phyloP scores from a whole-genome alignment of 1,140 invertebrate species.

The Heterodera schachtii region DNA sequence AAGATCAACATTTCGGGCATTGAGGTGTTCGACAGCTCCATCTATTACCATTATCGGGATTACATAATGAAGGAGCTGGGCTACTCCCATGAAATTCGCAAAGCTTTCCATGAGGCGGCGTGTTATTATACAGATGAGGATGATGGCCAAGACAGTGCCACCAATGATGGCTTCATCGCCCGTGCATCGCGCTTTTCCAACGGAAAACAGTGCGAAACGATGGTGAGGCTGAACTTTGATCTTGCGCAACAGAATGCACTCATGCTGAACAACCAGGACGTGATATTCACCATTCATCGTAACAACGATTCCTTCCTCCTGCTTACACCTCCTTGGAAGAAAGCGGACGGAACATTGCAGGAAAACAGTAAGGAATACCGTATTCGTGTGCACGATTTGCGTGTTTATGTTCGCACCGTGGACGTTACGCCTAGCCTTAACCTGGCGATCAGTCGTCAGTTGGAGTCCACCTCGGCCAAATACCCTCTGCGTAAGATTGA shows the following conservation, averaged over 20 bases:
- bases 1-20: not conserved
- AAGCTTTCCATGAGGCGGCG: constrained; percentile 8
- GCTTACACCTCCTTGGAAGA: not conserved
- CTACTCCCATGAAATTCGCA: not conserved
- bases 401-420: constrained; percentile 12
- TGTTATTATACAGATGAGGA: constrained; percentile 3
- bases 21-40: not conserved
- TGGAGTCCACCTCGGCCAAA: constrained; percentile 19
- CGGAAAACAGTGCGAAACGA: not conserved
- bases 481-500: constrained; percentile 27
- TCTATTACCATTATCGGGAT: not conserved
- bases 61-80: constrained; percentile 9
- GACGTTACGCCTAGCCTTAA: constrained; percentile 29
- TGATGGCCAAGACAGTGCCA: not conserved
- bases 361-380: constrained; percentile 16
- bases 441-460: constrained; percentile 26
- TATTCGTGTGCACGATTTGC: constrained; percentile 21
- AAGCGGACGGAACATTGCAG: not conserved
- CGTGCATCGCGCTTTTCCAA: not conserved
- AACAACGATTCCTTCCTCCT: constrained; percentile 23
- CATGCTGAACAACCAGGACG: constrained; percentile 32
- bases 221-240: constrained; percentile 26
- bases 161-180: not conserved
- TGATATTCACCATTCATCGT: constrained; percentile 35
- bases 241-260: constrained; percentile 8